Base-by-base conservation (phyloP, 2,797 vertebrate species). In the Halcyon badia region DNA sequence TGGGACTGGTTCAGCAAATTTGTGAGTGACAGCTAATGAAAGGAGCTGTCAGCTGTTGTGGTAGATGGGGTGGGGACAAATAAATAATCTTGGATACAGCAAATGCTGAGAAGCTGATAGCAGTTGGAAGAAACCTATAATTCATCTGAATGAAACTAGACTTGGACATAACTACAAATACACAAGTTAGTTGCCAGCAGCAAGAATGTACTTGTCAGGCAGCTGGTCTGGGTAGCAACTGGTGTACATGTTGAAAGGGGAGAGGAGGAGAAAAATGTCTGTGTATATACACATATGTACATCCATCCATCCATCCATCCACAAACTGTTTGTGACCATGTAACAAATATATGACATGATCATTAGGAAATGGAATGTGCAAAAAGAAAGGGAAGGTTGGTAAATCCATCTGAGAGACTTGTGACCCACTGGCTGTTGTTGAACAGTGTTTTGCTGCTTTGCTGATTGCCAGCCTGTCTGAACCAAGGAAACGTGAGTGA, bases 241-340 rank as follows among this genome's bases (percentile, higher is more conserved):
- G 14, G 10, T 26, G 4, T 22, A 31, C 9, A 0, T 16, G 24
- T 14, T 14, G 30, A 51, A 92, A 81, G 25, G 11, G 7, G 25
- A 76, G 17, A 25, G 19, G 7, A 35, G 10, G 22, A 21, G 28
- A 11, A 76, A 81, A 64, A 6, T 11, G 5, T 21, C 5, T 21
- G 5, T 68, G 3, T 57, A 2, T 30, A 16, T 25, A 31, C 3
- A 14, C 3, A 5, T 6, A 2, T 0, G 8, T 42, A 11, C 20
- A 14, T 54, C 51, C 25, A 35, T 24, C 44, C 25, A 35, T 24
- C 44, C 44, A 28, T 26, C 26, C 49, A 52, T 52, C 16, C 4
- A 46, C 4, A 49, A 51, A 11, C 5, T 20, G 6, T 44, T 61
- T 73, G 35, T 78, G 80, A 60, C 35, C 18, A 8, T 3, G 5